These are phyloP conservation scores for Kryptolebias ocellatus DNA, from an alignment of 2,797 vertebrate species.

Conservation along the genomic window DNA sequence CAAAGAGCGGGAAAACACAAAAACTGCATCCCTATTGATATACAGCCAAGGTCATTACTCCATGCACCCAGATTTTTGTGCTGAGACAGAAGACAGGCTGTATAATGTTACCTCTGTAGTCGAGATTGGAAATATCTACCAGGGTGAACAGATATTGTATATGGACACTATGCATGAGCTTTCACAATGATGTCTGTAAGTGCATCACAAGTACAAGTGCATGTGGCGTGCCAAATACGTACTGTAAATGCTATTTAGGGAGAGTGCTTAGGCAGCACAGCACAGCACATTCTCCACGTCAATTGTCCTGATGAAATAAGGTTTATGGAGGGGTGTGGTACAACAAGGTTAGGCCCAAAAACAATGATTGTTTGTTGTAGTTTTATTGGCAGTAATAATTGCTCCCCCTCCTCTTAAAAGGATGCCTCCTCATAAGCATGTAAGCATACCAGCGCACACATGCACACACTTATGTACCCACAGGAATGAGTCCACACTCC, in stretches of 20 bases:
- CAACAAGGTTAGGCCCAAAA: constrained; percentile 76
- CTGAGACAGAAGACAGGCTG: constrained; percentile 29
- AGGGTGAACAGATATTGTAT: constrained; percentile 9
- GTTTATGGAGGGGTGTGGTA: constrained; percentile 78
- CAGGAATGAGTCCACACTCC: constrained; percentile 66
- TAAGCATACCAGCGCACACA: constrained; percentile 64
- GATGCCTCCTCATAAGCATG: constrained; percentile 60
- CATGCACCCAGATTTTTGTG: constrained; percentile 17
- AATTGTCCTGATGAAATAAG: constrained; percentile 67
- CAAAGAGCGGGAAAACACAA: neutral
- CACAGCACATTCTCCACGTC: constrained; percentile 79
- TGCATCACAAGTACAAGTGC: constrained; percentile 51
- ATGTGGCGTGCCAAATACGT: constrained; percentile 55
- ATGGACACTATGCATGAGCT: constrained; percentile 10
- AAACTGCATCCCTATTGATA: neutral
- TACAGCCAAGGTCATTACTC: constrained; percentile 45
- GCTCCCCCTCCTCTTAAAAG: constrained; percentile 64
- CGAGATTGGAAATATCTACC: constrained; percentile 32
- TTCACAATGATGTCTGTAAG: constrained; percentile 24
- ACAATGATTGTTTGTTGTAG: constrained; percentile 82
- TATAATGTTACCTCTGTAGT: constrained; percentile 52
- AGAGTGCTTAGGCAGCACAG: constrained; percentile 84
- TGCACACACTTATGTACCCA: constrained; percentile 71
- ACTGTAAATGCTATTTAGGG: constrained; percentile 64
- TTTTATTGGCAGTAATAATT: constrained; percentile 84